Base-by-base conservation (phyloP, 2,113 vertebrate species). In the Saguinus midas region DNA sequence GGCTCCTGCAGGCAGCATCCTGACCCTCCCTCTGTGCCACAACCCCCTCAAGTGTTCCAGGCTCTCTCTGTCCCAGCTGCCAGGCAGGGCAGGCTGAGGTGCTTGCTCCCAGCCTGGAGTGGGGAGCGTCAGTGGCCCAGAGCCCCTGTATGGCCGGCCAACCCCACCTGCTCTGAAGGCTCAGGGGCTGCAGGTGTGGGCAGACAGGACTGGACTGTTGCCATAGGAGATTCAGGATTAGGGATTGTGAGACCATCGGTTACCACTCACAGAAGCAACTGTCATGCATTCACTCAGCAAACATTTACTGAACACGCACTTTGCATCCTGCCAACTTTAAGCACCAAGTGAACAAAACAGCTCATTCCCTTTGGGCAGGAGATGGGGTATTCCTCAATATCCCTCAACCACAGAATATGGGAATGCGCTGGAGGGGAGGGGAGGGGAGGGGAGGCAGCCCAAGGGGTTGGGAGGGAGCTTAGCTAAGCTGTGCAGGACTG, bases 371-470 rank as follows among this genome's bases (percentile, higher is more conserved):
- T 35, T 35, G 0, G 1, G 66, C 3, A n/a, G 83, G 29, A 43
- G 40, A 27, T 61, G 82, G 73, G 58, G 35, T 6, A 48, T 4
- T 5, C 25, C 43, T 7, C 0, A 12, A n/a, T 9, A 48, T 4
- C 8, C 25, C 43, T 7, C 0, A 12, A n/a, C 6, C 61, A 18
- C 68, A 0, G 27, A 32, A 1, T 29, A 1, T 0, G 2, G 20
- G 45, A 32, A 12, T 8, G 50, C 2, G 21, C 76, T 27, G 12
- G 43, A 72, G 13, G n/a, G 6, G 29, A 57, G 37, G 3, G 1
- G 9, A 18, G 78, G 20, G 6, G 29, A 57, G 45, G 3, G 1
- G 9, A 18, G 78, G 20, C 1, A 13, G 9, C 10, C 1, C 6
- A 3, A 6, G 50, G 12, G 35, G 9, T 6, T 4, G 14, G 40